Conservation (phyloP, 1,140 invertebrate genomes). For the Bombus ignitus region DNA sequence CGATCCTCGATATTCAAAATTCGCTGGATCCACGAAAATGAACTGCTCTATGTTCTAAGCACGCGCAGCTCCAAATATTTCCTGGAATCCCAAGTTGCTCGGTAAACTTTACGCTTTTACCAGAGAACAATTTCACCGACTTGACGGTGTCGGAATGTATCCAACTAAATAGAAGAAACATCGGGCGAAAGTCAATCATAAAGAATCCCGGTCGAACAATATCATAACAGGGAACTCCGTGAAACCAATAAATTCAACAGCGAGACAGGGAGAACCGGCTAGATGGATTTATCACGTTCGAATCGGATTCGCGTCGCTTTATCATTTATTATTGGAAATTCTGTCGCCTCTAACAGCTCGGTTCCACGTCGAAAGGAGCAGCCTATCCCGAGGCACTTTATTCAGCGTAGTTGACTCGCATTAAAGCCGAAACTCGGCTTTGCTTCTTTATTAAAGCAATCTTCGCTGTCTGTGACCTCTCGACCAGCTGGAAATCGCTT, state of each 20-base stretch:
- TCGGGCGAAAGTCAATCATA: background rate
- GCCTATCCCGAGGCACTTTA: slow-evolving; percentile 10
- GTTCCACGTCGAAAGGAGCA: background rate
- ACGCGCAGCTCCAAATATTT: too few relatives aligned
- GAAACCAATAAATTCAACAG: slow-evolving; percentile 36
- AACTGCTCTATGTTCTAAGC: too few relatives aligned
- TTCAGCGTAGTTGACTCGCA: slow-evolving; percentile 24
- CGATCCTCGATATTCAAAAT: too few relatives aligned
- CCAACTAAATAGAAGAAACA: background rate
- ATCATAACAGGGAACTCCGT: background rate
- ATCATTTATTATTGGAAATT: slow-evolving; percentile 51
- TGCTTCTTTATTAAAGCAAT: slow-evolving; percentile 16
- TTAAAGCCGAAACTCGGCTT: slow-evolving; percentile 33
- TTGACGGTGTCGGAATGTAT: too few relatives aligned
- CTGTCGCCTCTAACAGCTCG: slow-evolving; percentile 13
- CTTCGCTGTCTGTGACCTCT: background rate
- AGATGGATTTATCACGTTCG: slow-evolving; percentile 47
- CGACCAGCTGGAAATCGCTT: background rate
- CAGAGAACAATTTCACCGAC: background rate
- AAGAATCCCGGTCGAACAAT: background rate
- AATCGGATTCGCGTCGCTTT: slow-evolving; percentile 38
- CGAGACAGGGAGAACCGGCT: background rate
- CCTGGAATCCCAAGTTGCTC: too few relatives aligned
- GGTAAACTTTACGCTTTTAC: background rate
- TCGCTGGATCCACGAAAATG: too few relatives aligned